These are phyloP conservation scores for Napeogenes inachia DNA, from an alignment of 2,888 invertebrate genomes.

Conservation along the genomic window DNA sequence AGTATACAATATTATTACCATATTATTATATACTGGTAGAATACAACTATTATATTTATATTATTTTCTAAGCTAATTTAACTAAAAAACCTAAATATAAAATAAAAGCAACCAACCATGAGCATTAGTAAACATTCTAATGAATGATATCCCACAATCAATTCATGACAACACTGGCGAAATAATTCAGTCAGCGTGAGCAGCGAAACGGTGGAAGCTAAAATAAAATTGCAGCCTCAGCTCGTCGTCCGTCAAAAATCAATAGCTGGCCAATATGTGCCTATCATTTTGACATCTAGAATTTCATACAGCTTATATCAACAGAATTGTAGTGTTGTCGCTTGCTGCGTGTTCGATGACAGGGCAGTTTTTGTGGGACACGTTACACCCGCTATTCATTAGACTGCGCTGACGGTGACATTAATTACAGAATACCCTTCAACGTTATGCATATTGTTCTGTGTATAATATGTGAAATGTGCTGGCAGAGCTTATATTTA, in stretches of 20 bases:
- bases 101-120: background rate
- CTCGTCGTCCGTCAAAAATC: slow-evolving; percentile 57
- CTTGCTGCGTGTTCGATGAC: slow-evolving; percentile 54
- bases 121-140: background rate
- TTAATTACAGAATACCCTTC: slow-evolving; percentile 55
- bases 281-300: slow-evolving; percentile 71
- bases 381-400: slow-evolving; percentile 69
- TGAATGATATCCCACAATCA: background rate
- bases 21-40: too few species aligned
- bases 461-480: background rate
- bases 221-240: slow-evolving; percentile 47
- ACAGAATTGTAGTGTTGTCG: slow-evolving; percentile 35
- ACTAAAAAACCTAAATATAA: background rate
- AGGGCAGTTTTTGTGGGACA: slow-evolving; percentile 65
- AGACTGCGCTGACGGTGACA: slow-evolving; percentile 57
- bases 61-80: too few species aligned
- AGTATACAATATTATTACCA: too few species aligned
- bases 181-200: slow-evolving; percentile 31
- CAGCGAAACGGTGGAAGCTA: slow-evolving; percentile 31
- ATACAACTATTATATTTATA: too few species aligned
- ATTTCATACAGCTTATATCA: slow-evolving; percentile 51
- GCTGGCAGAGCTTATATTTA: background rate
- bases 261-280: slow-evolving; percentile 64
- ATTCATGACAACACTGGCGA: slow-evolving; percentile 28
- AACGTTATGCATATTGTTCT: background rate